Base-by-base conservation (phyloP, 2,113 vertebrate species). In the Maccullochella peelii region DNA sequence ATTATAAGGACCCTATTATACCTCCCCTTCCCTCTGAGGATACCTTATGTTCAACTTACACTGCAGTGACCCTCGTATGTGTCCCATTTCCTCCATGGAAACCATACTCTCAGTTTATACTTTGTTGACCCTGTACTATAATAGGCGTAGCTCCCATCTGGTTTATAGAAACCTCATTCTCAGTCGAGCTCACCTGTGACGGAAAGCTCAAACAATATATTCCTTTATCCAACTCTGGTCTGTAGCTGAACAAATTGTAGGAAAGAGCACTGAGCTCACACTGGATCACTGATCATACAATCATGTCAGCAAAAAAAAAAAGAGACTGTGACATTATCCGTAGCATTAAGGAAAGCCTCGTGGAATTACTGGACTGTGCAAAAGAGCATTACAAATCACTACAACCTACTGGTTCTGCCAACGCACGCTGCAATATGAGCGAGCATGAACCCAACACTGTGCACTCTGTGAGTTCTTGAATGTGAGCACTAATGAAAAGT, bases 401-500 rank as follows among this genome's bases (percentile, higher is more conserved):
- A n/a, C 50, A 10, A 88, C 82, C 74, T 61, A 58, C 83, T 65
- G 73, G 59, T 47, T 79, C 83, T 86, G 79, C 62, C 85, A 83
- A 40, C 50, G n/a, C 74, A 44, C 79, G 69, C 59, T 79, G 78
- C 84, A 85, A 86, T 80, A 73, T 66, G 82, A 74, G 47, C 9
- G 54, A 40, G 70, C 20, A 25, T 49, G 66, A 89, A 54, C 18
- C 63, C n/a, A 40, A 63, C 30, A 27, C 69, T 20, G 61, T 70
- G 49, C 66, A 38, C 71, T 76, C 79, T 81, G 72, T 79, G 73
- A 73, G 73, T 80, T 91, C 82, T 86, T 86, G 82, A 86, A 81
- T 44, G 73, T 70, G 80, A 77, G 91, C 8, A 36, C 75, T 90
- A 93, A 92, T 94, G 93, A 94, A 91, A 94, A 93, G 88, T 91